Base-by-base conservation (phyloP, 2,113 vertebrate genomes). In the Chionis minor region DNA sequence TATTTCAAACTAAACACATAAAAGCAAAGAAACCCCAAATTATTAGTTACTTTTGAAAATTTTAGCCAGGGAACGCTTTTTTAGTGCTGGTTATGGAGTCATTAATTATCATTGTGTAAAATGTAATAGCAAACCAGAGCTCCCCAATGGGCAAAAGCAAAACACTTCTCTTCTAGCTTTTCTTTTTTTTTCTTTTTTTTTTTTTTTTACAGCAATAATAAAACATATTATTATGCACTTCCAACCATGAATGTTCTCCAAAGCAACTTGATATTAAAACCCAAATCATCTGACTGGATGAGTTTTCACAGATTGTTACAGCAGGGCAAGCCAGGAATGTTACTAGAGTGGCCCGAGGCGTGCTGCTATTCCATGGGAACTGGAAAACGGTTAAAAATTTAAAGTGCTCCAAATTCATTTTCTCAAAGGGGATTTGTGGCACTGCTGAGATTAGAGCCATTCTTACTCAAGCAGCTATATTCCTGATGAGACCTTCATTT, bases 241-340 rank as follows among this genome's bases (percentile, higher is more conserved):
- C 81, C 77, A 94, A 55, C 78, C 74, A 85, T 51, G 73, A 91
- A 82, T 58, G 44, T 92, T 85, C 86, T 94, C 86, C 73, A 90
- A 75, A 92, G 83, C 73, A 94, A 90, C 83, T 95, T 91, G 94
- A 95, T 96, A 92, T 81, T 87, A 96, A 97, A 92, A 70, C 86
- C 62, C 54, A 88, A 47, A 87, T 95, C 86, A 88, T 95, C 66
- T 95, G 77, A 78, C 80, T 90, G 70, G 87, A 91, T 94, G 91
- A 85, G 58, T 82, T 97, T 94, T 95, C 73, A 88, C 78, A 87
- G 91, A 91, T 90, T 87, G 78, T 85, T 88, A 85, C 61, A 91
- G 81, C 65, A 85, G 54, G 72, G 62, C 70, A 94, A 95, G 84
- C 62, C 86, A 94, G 89, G 58, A 96, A 94, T 92, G 70, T 84